A percentile compares a stretch with the other conserved stretches of the same genome.
Evolutionary conservation across 2,888 invertebrate genomes (phyloP).

Genomic region (Stegana nigrithorax): DNA sequence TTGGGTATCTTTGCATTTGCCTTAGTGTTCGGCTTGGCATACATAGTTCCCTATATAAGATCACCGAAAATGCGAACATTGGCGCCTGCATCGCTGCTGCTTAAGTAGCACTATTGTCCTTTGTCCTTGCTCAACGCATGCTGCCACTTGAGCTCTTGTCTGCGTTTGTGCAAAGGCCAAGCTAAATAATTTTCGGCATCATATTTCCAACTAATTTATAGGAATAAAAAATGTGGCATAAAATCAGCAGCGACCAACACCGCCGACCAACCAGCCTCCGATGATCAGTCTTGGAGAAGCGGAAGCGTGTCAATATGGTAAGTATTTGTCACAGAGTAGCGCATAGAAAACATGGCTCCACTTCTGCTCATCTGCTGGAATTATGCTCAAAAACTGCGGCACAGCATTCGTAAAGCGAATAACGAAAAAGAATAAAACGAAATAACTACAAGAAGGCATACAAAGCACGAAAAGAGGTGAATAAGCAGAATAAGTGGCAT

Average conservation of each 20-base stretch:
- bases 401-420: not conserved
- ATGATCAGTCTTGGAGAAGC: too few species aligned
- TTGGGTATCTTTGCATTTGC: not conserved
- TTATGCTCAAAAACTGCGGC: not conserved
- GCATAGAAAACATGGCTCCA: too few species aligned
- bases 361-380: too few species aligned
- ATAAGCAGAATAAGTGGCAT: slow-evolving; percentile 24
- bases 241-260: slow-evolving; percentile 27
- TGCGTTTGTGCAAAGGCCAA: slow-evolving; percentile 30
- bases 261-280: too few species aligned
- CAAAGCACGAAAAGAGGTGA: not conserved
- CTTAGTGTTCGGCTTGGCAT: not conserved
- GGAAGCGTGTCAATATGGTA: not conserved
- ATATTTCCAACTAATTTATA: slow-evolving; percentile 52
- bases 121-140: slow-evolving; percentile 28
- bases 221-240: slow-evolving; percentile 32
- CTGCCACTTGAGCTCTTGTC: too few species aligned
- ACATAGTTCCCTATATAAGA: not conserved
- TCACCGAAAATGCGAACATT: slow-evolving; percentile 24
- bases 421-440: not conserved
- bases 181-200: slow-evolving; percentile 49
- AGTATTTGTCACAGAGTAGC: too few species aligned
- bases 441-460: too few species aligned
- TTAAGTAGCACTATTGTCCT: slow-evolving; percentile 41
- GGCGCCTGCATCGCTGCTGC: slow-evolving; percentile 54